Evolutionary conservation across 2,113 vertebrate species (phyloP), one percentile per base, ranked within the genome.

Genomic region (Thunnus thynnus): DNA sequence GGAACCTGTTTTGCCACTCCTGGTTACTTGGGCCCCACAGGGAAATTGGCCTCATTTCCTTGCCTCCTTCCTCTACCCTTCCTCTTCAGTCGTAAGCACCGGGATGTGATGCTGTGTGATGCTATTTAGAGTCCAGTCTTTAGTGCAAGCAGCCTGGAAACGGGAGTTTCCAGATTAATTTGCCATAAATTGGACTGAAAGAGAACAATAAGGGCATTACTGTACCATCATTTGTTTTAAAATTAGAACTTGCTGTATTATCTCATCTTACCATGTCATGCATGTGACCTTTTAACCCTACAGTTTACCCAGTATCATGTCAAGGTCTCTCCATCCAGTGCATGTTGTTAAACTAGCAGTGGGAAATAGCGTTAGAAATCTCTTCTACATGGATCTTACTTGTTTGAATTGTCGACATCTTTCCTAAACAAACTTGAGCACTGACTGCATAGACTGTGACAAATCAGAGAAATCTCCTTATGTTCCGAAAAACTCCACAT

Each of bases 11-110:
- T 76, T 62, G 75, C 60, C 4, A 4, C 32, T 74, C 61, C 44
- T 76, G 74, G 86, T 82, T 76, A 65, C 68, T 20, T 62, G 78
- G 81, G 81, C 85, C 80, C 78, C 66, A 56, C 13, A 13, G 82
- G 82, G 82, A 93, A 92, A 95, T 92, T 88, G 71, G 46, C 55
- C 90, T 93, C 65, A 93, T 95, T 93, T 94, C 92, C 91, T 90
- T 73, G 74, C 72, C 87, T 94, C 86, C 89, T 94, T 95, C 87
- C 85, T 83, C 51, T 55, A 69, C 55, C 76, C 86, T 90, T 88
- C 82, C 78, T 88, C 69, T 67, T 88, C 68, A 83, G 85, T 84
- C 68, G 36, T 68, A 76, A 44, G 71, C 73, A 81, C 30, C 22
- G 5, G 68, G 11, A 65, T 27, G 82, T 36, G 80, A 80, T 74